Evolutionary conservation across 2,113 vertebrate species (phyloP), one percentile per base, ranked within the genome.

Genomic region (Pterocles burchelli): DNA sequence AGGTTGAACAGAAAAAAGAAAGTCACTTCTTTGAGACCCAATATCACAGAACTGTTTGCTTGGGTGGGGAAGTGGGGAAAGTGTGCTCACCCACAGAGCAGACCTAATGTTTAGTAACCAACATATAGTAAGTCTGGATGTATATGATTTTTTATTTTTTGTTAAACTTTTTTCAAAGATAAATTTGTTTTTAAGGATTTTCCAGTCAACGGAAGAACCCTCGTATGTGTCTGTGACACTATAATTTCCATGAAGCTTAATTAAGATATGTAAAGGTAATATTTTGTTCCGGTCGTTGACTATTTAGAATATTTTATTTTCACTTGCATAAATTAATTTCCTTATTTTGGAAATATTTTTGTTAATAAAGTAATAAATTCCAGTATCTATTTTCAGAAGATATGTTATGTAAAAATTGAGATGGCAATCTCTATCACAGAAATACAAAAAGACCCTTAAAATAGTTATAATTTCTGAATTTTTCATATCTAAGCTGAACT

Each of bases 1-100:
- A 25, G 9, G 38, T 2, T 43, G 8, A 81, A 36, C 15, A 59
- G 28, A 46, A 81, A 36, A 73, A 58, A 65, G 1, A 2, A 20
- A 45, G 3, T 45, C 6, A 4, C 9, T 67, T 49, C 11, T 54
- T 25, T 41, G 59, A 85, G 21, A 68, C 13, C 4, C 6, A 26
- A 54, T 62, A 46, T 83, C 43, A 62, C 20, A 33, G 12, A 65
- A 20, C 12, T 73, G 2, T 61, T 57, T 57, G 9, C 36, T 2
- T 17, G 7, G 45, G 10, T 9, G 1, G 46, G 3, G 5, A 9
- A 2, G 16, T 7, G 13, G 19, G 21, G 8, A 9, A 58, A 59
- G 28, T 24, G 6, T 49, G 25, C 14, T 48, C 8, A 10, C 5
- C 5, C 66, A 81, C 18, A n/a, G 29, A 51, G 11, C 2, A 74